Evolutionary conservation across 1,140 invertebrate species (phyloP).

Genomic region (Anastrepha ludens): DNA sequence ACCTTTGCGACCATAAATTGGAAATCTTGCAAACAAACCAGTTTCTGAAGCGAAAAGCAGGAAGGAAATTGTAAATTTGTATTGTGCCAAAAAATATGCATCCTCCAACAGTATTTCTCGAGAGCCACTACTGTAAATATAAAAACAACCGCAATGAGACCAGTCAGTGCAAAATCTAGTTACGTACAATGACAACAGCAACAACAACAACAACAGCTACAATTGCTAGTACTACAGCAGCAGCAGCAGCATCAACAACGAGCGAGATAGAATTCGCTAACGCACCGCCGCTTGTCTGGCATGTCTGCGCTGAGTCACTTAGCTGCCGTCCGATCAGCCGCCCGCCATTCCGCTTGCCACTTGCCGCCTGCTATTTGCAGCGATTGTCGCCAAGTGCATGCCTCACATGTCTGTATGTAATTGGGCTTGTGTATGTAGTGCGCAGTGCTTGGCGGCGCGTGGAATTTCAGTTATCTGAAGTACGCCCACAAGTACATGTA

Average conservation of each 20-base stretch:
- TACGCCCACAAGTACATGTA: slow-evolving; percentile 74
- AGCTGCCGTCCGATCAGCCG: neutral
- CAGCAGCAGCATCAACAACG: neutral
- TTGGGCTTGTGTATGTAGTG: neutral
- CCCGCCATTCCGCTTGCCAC: neutral
- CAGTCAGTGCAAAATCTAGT: slow-evolving; percentile 30
- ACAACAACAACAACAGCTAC: neutral
- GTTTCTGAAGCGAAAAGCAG: too few species aligned
- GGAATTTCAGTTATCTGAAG: slow-evolving; percentile 72
- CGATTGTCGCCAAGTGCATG: neutral
- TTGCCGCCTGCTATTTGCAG: neutral
- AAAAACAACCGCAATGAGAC: neutral
- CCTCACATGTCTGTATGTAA: neutral
- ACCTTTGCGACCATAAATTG: too few species aligned
- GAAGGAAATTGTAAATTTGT: too few species aligned
- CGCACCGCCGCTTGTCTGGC: slow-evolving; percentile 33
- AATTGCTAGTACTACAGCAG: slow-evolving; percentile 62
- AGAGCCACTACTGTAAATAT: neutral
- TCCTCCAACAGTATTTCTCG: too few species aligned
- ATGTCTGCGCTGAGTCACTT: slow-evolving; percentile 39
- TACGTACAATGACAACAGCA: slow-evolving; percentile 6
- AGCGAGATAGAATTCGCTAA: slow-evolving; percentile 1
- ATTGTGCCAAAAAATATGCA: too few species aligned
- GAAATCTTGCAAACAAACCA: too few species aligned
- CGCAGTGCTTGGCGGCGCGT: slow-evolving; percentile 4